Evolutionary conservation across 2,888 invertebrate genomes (phyloP).

Genomic region (Dione juno): DNA sequence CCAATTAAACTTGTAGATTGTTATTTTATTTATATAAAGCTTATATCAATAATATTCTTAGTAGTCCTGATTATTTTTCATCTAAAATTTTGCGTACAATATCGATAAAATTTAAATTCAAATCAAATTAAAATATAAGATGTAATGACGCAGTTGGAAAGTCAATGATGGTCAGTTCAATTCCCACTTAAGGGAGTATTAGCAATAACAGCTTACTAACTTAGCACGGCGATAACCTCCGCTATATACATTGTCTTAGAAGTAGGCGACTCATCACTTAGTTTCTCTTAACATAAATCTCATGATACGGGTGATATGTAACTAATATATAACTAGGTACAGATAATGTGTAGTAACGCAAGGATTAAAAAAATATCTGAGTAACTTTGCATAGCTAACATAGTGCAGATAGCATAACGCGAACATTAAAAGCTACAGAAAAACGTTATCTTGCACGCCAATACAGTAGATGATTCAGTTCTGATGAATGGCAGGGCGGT

Average conservation of each 20-base stretch:
- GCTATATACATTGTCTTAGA: background rate
- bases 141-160: background rate
- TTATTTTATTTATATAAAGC: conserved; percentile 7
- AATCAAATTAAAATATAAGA: background rate
- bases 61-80: background rate
- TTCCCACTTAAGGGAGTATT: background rate
- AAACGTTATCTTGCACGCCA: conserved; percentile 26
- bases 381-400: background rate
- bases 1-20: conserved; percentile 20
- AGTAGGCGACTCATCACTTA: background rate
- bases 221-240: too few species aligned
- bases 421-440: conserved; percentile 21
- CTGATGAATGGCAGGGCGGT: conserved; percentile 56
- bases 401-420: background rate
- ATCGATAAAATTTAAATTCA: background rate
- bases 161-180: background rate
- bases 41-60: background rate
- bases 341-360: background rate
- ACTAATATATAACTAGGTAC: background rate
- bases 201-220: too few species aligned
- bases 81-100: background rate
- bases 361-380: background rate
- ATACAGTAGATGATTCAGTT: conserved; percentile 52
- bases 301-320: background rate
- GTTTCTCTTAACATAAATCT: background rate